Conservation (phyloP, 2,113 vertebrate genomes). For the Chaenocephalus aceratus region DNA sequence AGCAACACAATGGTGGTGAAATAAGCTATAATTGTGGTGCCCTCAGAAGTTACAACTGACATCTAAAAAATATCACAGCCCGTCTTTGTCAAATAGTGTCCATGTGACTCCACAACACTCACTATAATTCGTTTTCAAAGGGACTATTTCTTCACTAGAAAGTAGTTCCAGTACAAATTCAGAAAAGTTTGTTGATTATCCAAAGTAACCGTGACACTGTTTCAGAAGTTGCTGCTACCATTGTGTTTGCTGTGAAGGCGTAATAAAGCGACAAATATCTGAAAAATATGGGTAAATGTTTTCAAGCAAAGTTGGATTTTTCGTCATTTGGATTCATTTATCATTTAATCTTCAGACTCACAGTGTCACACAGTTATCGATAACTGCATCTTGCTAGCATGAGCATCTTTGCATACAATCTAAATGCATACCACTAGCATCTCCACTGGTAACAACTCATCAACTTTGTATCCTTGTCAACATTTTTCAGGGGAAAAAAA, state of each 20-base stretch:
- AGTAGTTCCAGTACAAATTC: neutral
- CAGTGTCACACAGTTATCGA: neutral
- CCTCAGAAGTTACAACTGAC: neutral
- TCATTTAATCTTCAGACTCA: slow-evolving; percentile 24
- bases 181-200: neutral
- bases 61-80: neutral
- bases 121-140: neutral
- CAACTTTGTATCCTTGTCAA: slow-evolving; percentile 1
- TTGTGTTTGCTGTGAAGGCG: neutral
- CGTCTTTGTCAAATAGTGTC: neutral
- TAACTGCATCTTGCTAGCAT: neutral
- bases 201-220: neutral
- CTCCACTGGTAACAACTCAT: slow-evolving; percentile 24
- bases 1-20: neutral
- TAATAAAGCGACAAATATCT: neutral
- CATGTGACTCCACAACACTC: neutral
- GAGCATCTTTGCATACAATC: neutral
- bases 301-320: neutral
- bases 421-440: slow-evolving; percentile 20
- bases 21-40: neutral
- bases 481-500: slow-evolving; percentile 25
- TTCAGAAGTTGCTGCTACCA: neutral
- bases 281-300: neutral
- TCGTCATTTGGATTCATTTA: slow-evolving; percentile 3
- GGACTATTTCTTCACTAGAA: neutral